Base-by-base conservation (phyloP, 2,113 vertebrate species). In the Nanorana parkeri region DNA sequence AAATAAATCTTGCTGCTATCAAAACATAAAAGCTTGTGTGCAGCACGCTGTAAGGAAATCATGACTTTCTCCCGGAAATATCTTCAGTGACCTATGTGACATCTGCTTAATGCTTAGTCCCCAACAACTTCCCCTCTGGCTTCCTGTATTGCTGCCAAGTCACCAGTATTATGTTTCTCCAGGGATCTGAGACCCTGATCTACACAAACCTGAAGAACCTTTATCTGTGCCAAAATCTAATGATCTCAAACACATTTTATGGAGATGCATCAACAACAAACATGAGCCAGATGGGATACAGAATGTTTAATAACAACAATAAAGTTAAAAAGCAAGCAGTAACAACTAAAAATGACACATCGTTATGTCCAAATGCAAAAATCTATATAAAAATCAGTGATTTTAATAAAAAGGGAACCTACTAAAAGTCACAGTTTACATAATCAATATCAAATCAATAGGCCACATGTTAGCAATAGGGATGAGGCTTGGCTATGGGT, bases 81-180 rank as follows among this genome's bases (percentile, higher is more conserved):
- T 85, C 15, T 21, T 65, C 51, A 65, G 5, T 64, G 75, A 55
- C 77, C 83, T 11, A 19, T 26, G 19, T 5, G 10, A 79, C 10
- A 23, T 81, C 73, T n/a, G 7, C 63, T 88, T 87, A 85, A 86
- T 86, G 65, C 83, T 84, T 65, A 72, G 83, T 84, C 85, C 83
- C 87, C 86, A 84, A 89, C 78, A 86, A 84, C 85, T 90, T 91
- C 88, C 90, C 84, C 89, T n/a, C 83, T 84, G 83, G 74, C 47
- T 89, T 90, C 89, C 88, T 84, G 85, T 28, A 82, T 71, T 47
- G 56, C 67, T 26, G 41, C 79, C 71, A 78, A 66, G 24, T 68
- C 41, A 41, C 64, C 60, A 47, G 32, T 20, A 61, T n/a, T 72
- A 55, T 71, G 73, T 78, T 55, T 52, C 77, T 54, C 68, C 51